These are phyloP conservation scores for Oreotragus oreotragus DNA, from an alignment of 2,113 vertebrate genomes.

Conservation along the genomic window DNA sequence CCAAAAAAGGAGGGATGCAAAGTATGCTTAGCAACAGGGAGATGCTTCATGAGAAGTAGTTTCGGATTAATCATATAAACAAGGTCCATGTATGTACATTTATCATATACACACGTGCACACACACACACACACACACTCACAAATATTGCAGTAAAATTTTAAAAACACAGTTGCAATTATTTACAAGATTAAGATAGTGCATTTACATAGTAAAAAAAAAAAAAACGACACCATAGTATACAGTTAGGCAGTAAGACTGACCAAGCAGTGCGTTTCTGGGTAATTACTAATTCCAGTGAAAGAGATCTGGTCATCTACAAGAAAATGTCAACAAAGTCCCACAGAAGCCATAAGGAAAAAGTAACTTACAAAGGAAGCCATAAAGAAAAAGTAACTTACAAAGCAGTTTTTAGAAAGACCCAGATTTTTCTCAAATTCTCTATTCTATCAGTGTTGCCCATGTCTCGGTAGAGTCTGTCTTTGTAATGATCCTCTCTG, in stretches of 20 bases:
- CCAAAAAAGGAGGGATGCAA: slow-evolving; percentile 77
- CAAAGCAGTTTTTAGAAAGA: slow-evolving; percentile 76
- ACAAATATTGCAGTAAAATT: slow-evolving; percentile 28
- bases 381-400: slow-evolving; percentile 75
- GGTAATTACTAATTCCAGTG: slow-evolving; percentile 43
- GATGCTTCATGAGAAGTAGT: slow-evolving; percentile 73
- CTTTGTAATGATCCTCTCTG: slow-evolving; percentile 75
- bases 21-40: slow-evolving; percentile 85
- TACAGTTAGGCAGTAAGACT: slow-evolving; percentile 42
- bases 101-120: slow-evolving; percentile 61
- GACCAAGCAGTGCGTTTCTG: slow-evolving; percentile 62
- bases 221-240: slow-evolving; percentile 44
- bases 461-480: slow-evolving; percentile 68
- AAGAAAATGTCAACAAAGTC: slow-evolving; percentile 69
- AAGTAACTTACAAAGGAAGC: slow-evolving; percentile 73
- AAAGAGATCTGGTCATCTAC: slow-evolving; percentile 51
- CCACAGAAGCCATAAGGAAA: slow-evolving; percentile 70
- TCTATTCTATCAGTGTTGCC: slow-evolving; percentile 73
- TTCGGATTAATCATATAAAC: slow-evolving; percentile 20
- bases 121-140: not conserved
- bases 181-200: slow-evolving; percentile 20
- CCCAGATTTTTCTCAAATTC: slow-evolving; percentile 75
- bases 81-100: slow-evolving; percentile 73
- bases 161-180: slow-evolving; percentile 34
- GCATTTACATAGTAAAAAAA: slow-evolving; percentile 31